Base-by-base conservation (phyloP, 2,113 vertebrate species). In the Corvus cornix region DNA sequence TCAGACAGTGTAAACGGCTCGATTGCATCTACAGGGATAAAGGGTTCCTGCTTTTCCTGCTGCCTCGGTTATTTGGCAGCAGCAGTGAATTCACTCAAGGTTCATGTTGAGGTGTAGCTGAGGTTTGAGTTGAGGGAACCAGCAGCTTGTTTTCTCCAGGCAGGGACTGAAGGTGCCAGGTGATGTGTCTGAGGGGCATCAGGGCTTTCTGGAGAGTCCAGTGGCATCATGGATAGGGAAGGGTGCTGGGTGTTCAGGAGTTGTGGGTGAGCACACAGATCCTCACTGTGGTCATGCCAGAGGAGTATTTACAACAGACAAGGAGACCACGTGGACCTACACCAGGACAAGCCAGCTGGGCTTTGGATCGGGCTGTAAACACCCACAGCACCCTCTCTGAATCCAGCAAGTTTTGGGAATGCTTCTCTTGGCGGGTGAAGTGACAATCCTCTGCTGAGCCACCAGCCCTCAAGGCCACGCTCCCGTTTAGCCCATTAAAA, bases 21-120 rank as follows among this genome's bases (percentile, higher is more conserved):
- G 0, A 72, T 56, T 94, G 79, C 79, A 89, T 83, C 90, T 82
- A 58, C 64, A 93, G 86, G 90, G 62, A 89, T 95, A 79, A 97
- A 94, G 43, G 52, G 37, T 88, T 96, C 82, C 95, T 62, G 92
- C 87, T 81, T 78, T 46, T 62, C 46, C 73, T 46, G 46, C 41
- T 28, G 19, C 33, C 37, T 53, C 0, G 0, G 64, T 39, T 78
- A 24, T 93, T 96, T 87, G 93, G 94, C 28, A 68, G 82, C 86
- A 80, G 80, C 94, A 53, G 74, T 80, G 96, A 90, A 89, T 92
- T 51, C 28, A 2, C 16, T 12, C 56, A 8, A 39, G 90, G 83
- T 70, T 91, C 85, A 9, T 23, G 33, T 26, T 39, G 66, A 56
- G 62, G 15, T 59, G 37, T 10, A 9, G 39, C 41, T 70, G 20